A percentile compares a stretch with the other conserved stretches of the same genome.
Conservation (phyloP, 2,113 vertebrate species). For the Nycticebus coucang region DNA sequence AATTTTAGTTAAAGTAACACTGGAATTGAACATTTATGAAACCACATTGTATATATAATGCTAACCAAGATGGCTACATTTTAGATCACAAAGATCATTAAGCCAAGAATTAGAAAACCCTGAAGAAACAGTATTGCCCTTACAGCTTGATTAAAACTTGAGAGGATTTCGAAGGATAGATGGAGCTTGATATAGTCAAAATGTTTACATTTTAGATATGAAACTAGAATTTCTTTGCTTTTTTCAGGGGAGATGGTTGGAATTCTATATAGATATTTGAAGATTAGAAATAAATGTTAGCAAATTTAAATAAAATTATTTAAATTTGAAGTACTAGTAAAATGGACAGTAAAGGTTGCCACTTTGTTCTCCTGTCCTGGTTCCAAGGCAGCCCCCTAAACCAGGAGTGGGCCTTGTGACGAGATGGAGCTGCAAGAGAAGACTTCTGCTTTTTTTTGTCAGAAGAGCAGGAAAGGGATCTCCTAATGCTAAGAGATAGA, state of each 20-base stretch:
- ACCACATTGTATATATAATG: background rate
- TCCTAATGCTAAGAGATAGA: background rate
- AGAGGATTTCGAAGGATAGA: slow-evolving; percentile 38
- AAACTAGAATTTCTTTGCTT: background rate
- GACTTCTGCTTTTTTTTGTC: background rate
- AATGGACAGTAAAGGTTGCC: background rate
- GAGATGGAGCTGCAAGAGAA: background rate
- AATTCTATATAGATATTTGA: background rate
- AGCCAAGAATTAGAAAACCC: background rate
- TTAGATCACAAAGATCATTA: background rate
- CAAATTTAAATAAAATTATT: background rate
- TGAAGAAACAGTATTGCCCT: background rate
- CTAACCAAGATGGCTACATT: background rate
- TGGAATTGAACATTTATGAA: slow-evolving; percentile 24
- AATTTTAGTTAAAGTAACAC: background rate
- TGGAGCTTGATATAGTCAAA: background rate
- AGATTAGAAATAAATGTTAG: background rate
- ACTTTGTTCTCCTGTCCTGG: background rate
- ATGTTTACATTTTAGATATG: background rate
- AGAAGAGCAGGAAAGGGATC: background rate
- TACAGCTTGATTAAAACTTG: background rate
- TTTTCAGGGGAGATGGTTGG: background rate
- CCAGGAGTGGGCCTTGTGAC: background rate
- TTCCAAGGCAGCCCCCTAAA: background rate
- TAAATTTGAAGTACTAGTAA: background rate